These are phyloP conservation scores for Tiliqua scincoides DNA, from an alignment of 2,113 vertebrate species.

Conservation along the genomic window DNA sequence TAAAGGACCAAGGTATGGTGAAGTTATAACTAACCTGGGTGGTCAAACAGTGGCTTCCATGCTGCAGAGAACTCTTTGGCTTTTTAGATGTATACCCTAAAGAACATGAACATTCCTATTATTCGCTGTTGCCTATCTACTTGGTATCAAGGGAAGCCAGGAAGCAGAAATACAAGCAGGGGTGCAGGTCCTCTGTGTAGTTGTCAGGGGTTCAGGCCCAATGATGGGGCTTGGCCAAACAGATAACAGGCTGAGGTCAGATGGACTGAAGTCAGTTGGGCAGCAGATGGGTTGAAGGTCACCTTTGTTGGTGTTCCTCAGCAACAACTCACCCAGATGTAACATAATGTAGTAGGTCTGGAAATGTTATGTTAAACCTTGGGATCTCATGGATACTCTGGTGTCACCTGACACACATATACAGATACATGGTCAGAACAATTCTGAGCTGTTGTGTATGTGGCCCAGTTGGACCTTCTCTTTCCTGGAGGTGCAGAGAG, in stretches of 20 bases:
- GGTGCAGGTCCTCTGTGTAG: not conserved
- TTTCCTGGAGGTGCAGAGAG: not conserved
- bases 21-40: not conserved
- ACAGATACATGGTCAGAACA: too few relatives aligned
- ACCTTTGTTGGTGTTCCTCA: not conserved
- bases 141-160: not conserved
- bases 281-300: not conserved
- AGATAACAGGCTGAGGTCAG: not conserved
- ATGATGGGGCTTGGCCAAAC: not conserved
- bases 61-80: not conserved
- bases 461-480: too few relatives aligned
- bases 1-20: conserved; percentile 93
- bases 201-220: not conserved
- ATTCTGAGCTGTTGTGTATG: too few relatives aligned
- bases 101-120: not conserved
- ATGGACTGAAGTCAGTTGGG: not conserved
- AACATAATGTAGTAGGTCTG: not conserved
- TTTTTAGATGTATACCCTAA: not conserved
- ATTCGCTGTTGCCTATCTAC: not conserved
- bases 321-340: not conserved
- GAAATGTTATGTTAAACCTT: not conserved
- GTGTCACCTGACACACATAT: too few relatives aligned
- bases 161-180: not conserved
- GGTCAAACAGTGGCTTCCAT: not conserved
- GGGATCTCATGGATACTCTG: too few relatives aligned